Percentiles rank a stretch among this genome's conserved stretches.
Evolutionary conservation across 2,888 invertebrate genomes (phyloP).

Genomic region (Drosophila neonasuta): DNA sequence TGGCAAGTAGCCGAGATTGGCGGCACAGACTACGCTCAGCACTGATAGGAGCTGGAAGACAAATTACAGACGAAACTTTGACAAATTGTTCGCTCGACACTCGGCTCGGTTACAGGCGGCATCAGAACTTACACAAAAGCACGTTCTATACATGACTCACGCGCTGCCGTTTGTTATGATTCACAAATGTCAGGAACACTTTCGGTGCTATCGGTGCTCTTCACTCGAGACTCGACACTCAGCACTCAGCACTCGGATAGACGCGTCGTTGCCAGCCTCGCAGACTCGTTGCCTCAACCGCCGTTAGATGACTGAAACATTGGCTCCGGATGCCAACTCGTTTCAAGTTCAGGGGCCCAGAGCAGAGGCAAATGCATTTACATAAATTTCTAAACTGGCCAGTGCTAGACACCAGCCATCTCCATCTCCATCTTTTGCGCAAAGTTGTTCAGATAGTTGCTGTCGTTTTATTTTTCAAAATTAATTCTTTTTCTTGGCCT

Average conservation of each 20-base stretch:
- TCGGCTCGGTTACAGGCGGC: slow-evolving; percentile 1
- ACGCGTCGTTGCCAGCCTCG: slow-evolving; percentile 25
- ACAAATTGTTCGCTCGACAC: slow-evolving; percentile 21
- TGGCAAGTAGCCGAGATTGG: slow-evolving; percentile 33
- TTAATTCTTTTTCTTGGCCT: slow-evolving; percentile 40
- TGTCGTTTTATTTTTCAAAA: slow-evolving; percentile 48
- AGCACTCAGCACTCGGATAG: not conserved
- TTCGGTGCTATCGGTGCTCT: slow-evolving; percentile 1
- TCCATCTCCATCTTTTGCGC: slow-evolving; percentile 29
- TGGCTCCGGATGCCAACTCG: slow-evolving; percentile 39
- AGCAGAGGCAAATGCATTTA: slow-evolving; percentile 59
- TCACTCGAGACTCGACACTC: slow-evolving; percentile 13
- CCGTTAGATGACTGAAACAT: slow-evolving; percentile 55
- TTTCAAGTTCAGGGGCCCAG: slow-evolving; percentile 70
- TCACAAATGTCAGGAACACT: slow-evolving; percentile 11
- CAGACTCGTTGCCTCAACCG: slow-evolving; percentile 57
- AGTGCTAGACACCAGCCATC: slow-evolving; percentile 35
- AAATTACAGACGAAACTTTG: slow-evolving; percentile 41
- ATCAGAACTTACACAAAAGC: slow-evolving; percentile 51
- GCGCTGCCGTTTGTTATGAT: slow-evolving; percentile 23
- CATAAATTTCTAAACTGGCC: slow-evolving; percentile 67
- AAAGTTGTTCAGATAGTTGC: slow-evolving; percentile 24
- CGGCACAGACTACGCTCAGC: slow-evolving; percentile 49
- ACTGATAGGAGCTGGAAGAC: slow-evolving; percentile 60
- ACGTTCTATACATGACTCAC: slow-evolving; percentile 58